Evolutionary conservation across 2,113 vertebrate genomes (phyloP), one percentile per base, ranked within the genome.

Genomic region (Eurystomus gularis): DNA sequence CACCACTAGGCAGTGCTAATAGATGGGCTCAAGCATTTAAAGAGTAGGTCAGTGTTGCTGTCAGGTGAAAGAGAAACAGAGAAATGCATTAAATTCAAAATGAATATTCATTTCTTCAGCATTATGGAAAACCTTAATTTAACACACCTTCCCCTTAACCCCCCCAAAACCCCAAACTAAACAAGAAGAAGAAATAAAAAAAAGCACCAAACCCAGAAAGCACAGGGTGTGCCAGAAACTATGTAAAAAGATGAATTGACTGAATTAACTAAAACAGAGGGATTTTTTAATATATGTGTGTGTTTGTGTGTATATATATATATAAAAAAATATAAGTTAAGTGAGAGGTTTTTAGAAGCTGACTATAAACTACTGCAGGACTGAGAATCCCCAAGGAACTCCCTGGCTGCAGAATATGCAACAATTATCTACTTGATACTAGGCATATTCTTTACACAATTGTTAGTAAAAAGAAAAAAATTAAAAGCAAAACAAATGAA

Each of bases 121-220:
- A 17, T 31, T 70, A 11, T 55, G 29, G 29, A 68, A 94, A 46
- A 11, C 62, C 9, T 17, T 82, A 10, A 42, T 26, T 51, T 86
- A 86, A 52, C 5, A 35, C 4, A 11, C 16, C 28, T 64, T 60
- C 26, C 14, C 13, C 4, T 6, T 48, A 13, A 2, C 5, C n/a
- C 6, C 5, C 11, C 25, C 40, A 49, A 75, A 64, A 33, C 0
- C 1, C 5, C 17, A 25, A 65, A 1, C 2, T 12, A 42, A 6
- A 17, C 12, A 69, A 4, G 21, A 33, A n/a, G 40, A 35, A 79
- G 60, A 54, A 69, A 4, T 21, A 28, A 37, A 46, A 35, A 69
- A 65, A 75, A 7, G 17, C 21, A 40, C 29, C 31, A 58, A 86
- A 37, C 3, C 15, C 13, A 46, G 16, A 51, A 83, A n/a, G 25